These are phyloP conservation scores for Cyclophora punctaria DNA, from an alignment of 2,888 invertebrate genomes.

Conservation along the genomic window DNA sequence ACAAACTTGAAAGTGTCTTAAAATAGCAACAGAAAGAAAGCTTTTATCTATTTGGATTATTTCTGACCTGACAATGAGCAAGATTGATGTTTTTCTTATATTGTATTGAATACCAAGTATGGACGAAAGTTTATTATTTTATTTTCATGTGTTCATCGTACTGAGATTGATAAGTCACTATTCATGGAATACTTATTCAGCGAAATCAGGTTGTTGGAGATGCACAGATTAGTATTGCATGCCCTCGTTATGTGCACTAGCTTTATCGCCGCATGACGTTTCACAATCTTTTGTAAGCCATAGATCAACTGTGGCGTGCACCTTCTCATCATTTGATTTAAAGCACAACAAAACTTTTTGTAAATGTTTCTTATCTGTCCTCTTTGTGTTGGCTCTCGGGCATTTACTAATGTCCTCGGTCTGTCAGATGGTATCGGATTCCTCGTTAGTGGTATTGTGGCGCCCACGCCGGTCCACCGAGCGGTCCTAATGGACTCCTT, in stretches of 20 bases:
- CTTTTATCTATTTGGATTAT: too few relatives aligned
- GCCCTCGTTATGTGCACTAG: slow-evolving; percentile 39
- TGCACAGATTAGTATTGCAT: slow-evolving; percentile 57
- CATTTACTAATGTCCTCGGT: slow-evolving; percentile 58
- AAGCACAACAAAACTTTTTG: slow-evolving; percentile 44
- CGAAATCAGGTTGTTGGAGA: slow-evolving; percentile 31
- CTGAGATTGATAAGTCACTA: too few relatives aligned
- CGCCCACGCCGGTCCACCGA: slow-evolving; percentile 48
- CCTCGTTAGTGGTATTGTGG: slow-evolving; percentile 66
- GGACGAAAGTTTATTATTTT: too few relatives aligned
- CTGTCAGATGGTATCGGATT: slow-evolving; percentile 59
- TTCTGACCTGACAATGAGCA: too few relatives aligned
- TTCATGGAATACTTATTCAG: slow-evolving; percentile 2
- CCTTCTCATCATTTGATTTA: slow-evolving; percentile 40
- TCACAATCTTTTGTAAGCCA: slow-evolving; percentile 55
- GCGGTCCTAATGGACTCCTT: slow-evolving; percentile 47
- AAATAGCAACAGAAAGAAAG: too few relatives aligned
- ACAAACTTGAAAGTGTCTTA: too few relatives aligned
- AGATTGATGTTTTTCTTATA: too few relatives aligned
- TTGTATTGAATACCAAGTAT: too few relatives aligned
- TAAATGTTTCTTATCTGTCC: slow-evolving; percentile 44
- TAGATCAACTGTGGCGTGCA: slow-evolving; percentile 38
- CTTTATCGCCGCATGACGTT: slow-evolving; percentile 55
- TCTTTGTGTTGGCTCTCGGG: slow-evolving; percentile 42
- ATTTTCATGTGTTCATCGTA: too few relatives aligned